Conservation (phyloP, 2,888 invertebrate genomes). For the Hypomecis atomaria region DNA sequence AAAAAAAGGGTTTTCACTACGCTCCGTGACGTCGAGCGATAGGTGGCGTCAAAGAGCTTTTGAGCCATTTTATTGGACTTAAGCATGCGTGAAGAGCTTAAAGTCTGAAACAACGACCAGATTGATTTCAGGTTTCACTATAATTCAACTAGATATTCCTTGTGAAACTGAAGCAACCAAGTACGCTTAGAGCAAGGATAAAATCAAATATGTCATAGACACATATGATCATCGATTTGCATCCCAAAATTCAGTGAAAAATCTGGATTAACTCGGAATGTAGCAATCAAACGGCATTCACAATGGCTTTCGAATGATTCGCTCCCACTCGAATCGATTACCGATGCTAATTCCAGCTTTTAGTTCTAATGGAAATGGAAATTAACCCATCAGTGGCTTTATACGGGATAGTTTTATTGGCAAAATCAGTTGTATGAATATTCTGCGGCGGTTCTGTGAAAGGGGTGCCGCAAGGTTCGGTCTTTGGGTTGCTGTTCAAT, state of each 20-base stretch:
- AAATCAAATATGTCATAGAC: not conserved
- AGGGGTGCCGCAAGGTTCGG: conserved; percentile 41
- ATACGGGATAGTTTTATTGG: conserved; percentile 59
- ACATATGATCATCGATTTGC: conserved; percentile 18
- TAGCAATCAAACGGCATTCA: conserved; percentile 66
- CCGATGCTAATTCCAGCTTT: conserved; percentile 73
- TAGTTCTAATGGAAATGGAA: conserved; percentile 74
- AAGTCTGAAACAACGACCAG: conserved; percentile 9
- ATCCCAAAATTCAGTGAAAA: conserved; percentile 48
- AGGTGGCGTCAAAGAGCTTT: conserved; percentile 56
- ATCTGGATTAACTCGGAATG: conserved; percentile 56
- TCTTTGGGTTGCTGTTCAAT: conserved; percentile 42
- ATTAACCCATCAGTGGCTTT: conserved; percentile 61
- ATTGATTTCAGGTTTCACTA: not conserved
- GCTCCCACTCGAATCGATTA: conserved; percentile 61
- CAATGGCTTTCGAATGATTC: conserved; percentile 66
- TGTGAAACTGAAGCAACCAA: not conserved
- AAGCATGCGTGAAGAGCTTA: conserved; percentile 12
- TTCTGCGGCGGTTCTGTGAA: conserved; percentile 40
- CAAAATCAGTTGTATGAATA: conserved; percentile 39
- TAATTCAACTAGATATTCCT: not conserved
- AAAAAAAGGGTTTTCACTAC: conserved; percentile 55
- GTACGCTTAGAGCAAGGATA: too few relatives aligned
- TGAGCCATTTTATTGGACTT: conserved; percentile 46
- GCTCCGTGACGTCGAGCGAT: conserved; percentile 52